Evolutionary conservation across 2,113 vertebrate species (phyloP), one percentile per base, ranked within the genome.

Genomic region (Speoplatyrhinus poulsoni): DNA sequence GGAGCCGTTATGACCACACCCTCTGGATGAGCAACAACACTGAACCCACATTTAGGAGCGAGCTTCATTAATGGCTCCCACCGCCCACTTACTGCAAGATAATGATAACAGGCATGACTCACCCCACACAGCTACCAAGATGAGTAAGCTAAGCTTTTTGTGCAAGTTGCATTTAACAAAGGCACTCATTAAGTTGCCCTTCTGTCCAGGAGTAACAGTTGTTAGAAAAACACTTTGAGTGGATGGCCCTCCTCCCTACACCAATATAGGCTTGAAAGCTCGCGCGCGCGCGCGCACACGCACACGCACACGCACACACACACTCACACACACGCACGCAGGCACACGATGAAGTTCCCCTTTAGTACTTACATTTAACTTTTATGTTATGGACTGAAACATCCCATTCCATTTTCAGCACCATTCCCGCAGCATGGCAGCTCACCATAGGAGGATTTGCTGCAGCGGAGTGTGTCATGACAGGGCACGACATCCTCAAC

Each of bases 401-500:
- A 0, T 17, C 53, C 62, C 75, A 79, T 0, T 83, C 77, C 0
- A 70, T 75, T 75, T 86, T 89, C 33, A 92, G 81, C 0, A 90
- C 81, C 91, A 92, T 92, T 46, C 88, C 90, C 55, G 56, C 74
- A 7, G 73, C 19, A 3, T 91, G 81, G 65, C 92, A 92, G 49
- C 80, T 83, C 6, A 91, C 90, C 61, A 81, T 88, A 0, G 91
- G 87, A 12, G 78, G 68, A 32, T 71, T 83, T 16, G 65, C 6
- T 19, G 66, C 71, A 32, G 67, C 26, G 26, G 26, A 19, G 0
- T 16, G 66, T 19, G 4, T 77, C 46, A 49, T 61, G 33, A 77
- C 32, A 32, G 91, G 91, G 56, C 92, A 93, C 0, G 73, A 83
- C 86, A 93, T 87, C 69, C 56, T 91, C 60, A 92, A 70, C 10